These are phyloP conservation scores for Romanomermis culicivorax DNA, from an alignment of 2,888 invertebrate species.

Conservation along the genomic window DNA sequence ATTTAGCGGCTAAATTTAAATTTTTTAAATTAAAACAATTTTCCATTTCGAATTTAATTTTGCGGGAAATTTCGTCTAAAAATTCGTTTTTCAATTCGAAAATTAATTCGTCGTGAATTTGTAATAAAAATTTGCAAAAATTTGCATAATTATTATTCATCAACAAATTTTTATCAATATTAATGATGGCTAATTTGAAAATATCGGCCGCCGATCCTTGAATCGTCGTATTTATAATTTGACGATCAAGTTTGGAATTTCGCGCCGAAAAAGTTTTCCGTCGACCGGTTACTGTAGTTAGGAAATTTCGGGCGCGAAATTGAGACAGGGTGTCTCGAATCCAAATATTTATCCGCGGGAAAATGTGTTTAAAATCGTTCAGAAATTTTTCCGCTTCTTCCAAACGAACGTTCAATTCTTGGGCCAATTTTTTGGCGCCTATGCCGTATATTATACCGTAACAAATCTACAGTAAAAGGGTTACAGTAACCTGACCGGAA, in stretches of 20 bases:
- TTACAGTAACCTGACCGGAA: not conserved
- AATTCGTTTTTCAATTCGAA: conserved; percentile 49
- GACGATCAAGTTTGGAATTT: conserved; percentile 65
- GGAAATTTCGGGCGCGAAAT: no score
- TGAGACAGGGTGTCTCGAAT: no score
- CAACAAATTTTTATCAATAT: conserved; percentile 45
- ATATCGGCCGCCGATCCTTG: conserved; percentile 94
- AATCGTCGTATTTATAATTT: conserved; percentile 79
- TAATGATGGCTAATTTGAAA: conserved; percentile 67
- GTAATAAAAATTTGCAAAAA: conserved; percentile 44
- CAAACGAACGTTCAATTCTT: conserved; percentile 53
- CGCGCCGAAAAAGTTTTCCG: conserved; percentile 46
- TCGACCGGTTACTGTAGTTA: conserved; percentile 59
- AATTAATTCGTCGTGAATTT: conserved; percentile 85
- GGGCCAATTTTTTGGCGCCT: conserved; percentile 57
- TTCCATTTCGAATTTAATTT: not conserved
- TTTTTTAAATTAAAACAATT: not conserved
- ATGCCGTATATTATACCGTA: conserved; percentile 96
- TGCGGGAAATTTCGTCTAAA: not conserved
- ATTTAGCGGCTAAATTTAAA: not conserved
- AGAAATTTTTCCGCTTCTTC: conserved; percentile 47
- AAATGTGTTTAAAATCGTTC: conserved; percentile 48
- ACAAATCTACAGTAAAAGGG: conserved; percentile 43
- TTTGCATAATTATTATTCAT: no score
- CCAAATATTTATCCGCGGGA: conserved; percentile 46